phyloP scores from a whole-genome alignment of 2,113 vertebrate genomes.

The Calyptomena viridis region DNA sequence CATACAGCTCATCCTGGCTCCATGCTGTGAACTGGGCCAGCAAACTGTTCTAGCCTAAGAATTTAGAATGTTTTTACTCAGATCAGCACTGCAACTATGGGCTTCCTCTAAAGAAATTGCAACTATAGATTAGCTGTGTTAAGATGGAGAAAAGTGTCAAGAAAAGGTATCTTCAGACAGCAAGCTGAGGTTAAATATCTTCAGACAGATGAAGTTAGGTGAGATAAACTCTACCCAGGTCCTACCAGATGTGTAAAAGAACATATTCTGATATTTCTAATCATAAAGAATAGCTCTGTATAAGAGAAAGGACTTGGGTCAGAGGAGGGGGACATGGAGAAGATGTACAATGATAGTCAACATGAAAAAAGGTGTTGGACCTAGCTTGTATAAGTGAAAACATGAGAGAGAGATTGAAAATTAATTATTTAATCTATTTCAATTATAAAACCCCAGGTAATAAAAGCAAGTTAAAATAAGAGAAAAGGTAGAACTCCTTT shows the following conservation, averaged over 20 bases:
- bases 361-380: background rate
- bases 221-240: background rate
- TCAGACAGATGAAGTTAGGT: background rate
- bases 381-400: background rate
- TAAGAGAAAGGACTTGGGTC: too few species aligned
- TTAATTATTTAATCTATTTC: background rate
- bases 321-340: background rate
- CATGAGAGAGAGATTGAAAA: background rate
- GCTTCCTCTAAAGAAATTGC: background rate
- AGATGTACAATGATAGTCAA: background rate
- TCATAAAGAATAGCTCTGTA: background rate
- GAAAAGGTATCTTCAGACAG: background rate
- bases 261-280: background rate
- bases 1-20: background rate
- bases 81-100: background rate
- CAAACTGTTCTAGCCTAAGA: background rate
- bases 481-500: background rate
- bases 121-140: background rate
- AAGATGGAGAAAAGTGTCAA: background rate
- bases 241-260: background rate
- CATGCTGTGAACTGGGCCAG: background rate
- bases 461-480: background rate
- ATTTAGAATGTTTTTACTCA: background rate
- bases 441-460: too few species aligned
- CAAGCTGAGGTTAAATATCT: background rate